Evolutionary conservation across 2,888 invertebrate species (phyloP).

Genomic region (Dolichopus griseipennis): DNA sequence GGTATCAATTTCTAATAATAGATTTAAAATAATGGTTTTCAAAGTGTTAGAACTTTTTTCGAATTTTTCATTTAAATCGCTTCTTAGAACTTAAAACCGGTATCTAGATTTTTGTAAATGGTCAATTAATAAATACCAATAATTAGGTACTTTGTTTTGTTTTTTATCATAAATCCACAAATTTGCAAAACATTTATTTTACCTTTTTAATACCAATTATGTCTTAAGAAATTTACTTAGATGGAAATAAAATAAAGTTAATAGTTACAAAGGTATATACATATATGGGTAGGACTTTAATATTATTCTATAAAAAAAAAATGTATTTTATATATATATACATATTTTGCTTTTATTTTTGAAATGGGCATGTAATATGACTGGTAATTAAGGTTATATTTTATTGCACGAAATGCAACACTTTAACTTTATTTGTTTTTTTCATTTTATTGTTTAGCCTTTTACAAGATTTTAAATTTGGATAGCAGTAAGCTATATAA

Average conservation of each 20-base stretch:
- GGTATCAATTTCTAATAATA: too few species aligned
- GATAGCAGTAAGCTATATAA: neutral
- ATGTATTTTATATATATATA: too few species aligned
- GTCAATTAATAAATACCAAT: neutral
- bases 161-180: slow-evolving; percentile 5
- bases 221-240: neutral
- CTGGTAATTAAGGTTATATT: neutral
- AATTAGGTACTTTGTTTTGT: neutral
- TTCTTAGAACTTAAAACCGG: too few species aligned
- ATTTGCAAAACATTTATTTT: neutral
- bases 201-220: neutral
- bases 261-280: neutral
- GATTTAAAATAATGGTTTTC: too few species aligned
- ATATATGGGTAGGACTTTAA: neutral
- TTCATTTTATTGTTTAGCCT: neutral
- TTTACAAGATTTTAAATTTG: slow-evolving; percentile 1
- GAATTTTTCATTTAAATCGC: too few species aligned
- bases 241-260: neutral
- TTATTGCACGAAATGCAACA: slow-evolving; percentile 6
- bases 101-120: neutral
- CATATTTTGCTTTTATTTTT: neutral
- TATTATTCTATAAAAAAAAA: neutral
- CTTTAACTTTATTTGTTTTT: neutral
- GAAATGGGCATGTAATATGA: neutral
- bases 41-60: too few species aligned